phyloP scores from a whole-genome alignment of 2,888 invertebrate species.

The Ganaspis brasiliensis region DNA sequence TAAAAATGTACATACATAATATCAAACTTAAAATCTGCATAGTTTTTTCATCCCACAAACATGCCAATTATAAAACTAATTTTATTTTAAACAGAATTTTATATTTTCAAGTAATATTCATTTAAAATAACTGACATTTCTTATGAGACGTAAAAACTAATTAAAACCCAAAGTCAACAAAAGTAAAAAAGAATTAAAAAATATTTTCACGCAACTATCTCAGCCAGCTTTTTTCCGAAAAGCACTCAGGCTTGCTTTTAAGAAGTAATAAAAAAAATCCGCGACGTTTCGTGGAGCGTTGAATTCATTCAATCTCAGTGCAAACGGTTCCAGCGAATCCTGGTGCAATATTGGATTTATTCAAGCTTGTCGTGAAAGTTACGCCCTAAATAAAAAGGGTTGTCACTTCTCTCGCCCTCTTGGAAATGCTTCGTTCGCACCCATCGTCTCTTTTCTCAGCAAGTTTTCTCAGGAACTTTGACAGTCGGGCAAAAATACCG shows the following conservation, averaged over 20 bases:
- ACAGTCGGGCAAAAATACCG: constrained; percentile 76
- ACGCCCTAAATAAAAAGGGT: constrained; percentile 80
- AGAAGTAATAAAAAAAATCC: constrained; percentile 35
- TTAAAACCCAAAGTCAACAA: neutral
- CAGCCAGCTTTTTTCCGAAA: constrained; percentile 2
- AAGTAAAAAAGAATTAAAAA: neutral
- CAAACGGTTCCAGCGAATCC: constrained; percentile 48
- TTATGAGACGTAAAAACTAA: neutral
- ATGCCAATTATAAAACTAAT: neutral
- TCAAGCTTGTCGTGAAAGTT: constrained; percentile 73
- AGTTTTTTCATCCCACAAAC: neutral
- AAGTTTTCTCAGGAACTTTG: constrained; percentile 73
- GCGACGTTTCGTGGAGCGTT: constrained; percentile 26
- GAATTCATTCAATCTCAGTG: constrained; percentile 38
- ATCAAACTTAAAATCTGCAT: no score
- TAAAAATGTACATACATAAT: neutral
- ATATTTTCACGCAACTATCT: constrained; percentile 1
- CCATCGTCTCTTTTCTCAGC: constrained; percentile 64
- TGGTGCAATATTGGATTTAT: constrained; percentile 78
- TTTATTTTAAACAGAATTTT: neutral
- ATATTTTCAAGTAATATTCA: no score
- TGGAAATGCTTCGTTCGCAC: constrained; percentile 46
- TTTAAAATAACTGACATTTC: no score
- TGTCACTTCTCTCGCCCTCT: constrained; percentile 68
- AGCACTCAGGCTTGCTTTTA: constrained; percentile 8